Conservation (phyloP, 2,797 vertebrate species). For the Taeniopygia guttata region DNA sequence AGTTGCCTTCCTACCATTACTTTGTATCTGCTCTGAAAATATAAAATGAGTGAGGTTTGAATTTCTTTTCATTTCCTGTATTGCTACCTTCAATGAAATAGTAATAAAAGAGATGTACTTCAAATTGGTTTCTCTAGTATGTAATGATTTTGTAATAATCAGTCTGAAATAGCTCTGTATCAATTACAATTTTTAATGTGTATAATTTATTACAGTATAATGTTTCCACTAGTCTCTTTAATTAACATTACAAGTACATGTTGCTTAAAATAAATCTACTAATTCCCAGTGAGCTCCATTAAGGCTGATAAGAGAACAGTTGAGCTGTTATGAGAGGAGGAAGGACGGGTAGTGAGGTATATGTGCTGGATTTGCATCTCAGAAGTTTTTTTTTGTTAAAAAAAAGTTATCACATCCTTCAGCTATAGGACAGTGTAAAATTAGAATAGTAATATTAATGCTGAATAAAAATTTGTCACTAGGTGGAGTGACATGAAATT, state of each 20-base stretch:
- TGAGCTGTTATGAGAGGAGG: not conserved
- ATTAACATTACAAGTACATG: not conserved
- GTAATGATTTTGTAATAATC: not conserved
- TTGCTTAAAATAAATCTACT: slow-evolving; percentile 25
- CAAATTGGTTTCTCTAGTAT: not conserved
- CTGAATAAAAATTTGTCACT: not conserved
- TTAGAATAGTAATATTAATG: not conserved
- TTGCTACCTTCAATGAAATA: not conserved
- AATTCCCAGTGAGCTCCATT: not conserved
- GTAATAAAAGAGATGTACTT: not conserved
- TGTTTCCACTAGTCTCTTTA: slow-evolving; percentile 4
- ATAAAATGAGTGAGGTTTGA: not conserved
- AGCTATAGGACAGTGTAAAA: not conserved
- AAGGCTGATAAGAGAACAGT: not conserved
- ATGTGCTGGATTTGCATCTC: not conserved
- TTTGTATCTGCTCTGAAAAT: not conserved
- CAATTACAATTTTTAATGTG: not conserved
- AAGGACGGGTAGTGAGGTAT: not conserved
- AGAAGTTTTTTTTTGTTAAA: not conserved
- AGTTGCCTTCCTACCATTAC: not conserved
- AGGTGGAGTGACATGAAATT: not conserved
- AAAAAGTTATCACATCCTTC: not conserved
- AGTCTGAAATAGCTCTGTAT: not conserved
- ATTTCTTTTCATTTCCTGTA: slow-evolving; percentile 29
- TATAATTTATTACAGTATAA: not conserved